Conservation (phyloP, 2,797 vertebrate genomes). For the Tamandua tetradactyla region DNA sequence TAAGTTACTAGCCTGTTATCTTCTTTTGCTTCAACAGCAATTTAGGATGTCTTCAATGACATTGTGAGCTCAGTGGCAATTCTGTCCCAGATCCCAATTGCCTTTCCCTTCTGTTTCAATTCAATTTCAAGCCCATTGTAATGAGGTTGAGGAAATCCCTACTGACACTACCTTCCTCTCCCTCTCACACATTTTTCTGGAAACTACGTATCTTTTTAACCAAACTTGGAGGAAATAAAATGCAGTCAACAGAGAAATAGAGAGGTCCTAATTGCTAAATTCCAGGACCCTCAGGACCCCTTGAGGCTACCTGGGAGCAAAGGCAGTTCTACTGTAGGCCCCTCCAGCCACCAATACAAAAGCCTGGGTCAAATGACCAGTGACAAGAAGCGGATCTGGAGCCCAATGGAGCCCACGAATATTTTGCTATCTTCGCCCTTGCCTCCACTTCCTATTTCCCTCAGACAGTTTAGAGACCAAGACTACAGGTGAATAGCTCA, state of each 20-base stretch:
- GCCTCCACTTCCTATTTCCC: not conserved
- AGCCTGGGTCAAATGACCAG: not conserved
- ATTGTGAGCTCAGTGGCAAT: not conserved
- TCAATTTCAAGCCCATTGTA: not conserved
- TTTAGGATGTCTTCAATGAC: not conserved
- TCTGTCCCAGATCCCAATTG: not conserved
- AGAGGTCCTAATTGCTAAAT: not conserved
- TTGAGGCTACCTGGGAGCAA: not conserved
- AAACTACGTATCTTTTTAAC: not conserved
- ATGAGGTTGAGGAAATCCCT: not conserved
- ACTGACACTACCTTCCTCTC: too few relatives aligned
- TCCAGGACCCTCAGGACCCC: not conserved
- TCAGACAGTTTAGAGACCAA: not conserved
- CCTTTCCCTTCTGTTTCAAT: not conserved
- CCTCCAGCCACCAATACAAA: not conserved
- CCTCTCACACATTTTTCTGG: not conserved
- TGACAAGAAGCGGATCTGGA: not conserved
- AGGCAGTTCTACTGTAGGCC: not conserved
- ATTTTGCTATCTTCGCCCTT: not conserved
- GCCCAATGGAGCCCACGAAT: not conserved
- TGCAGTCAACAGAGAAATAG: not conserved
- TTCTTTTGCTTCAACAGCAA: constrained; percentile 16
- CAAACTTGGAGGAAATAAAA: not conserved
- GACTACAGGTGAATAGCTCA: constrained; percentile 34
- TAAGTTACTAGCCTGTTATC: not conserved